Percentiles rank a stretch among this genome's conserved stretches.
These are phyloP conservation scores for Andrena chrysosceles DNA, from an alignment of 2,888 invertebrate species.

Conservation along the genomic window DNA sequence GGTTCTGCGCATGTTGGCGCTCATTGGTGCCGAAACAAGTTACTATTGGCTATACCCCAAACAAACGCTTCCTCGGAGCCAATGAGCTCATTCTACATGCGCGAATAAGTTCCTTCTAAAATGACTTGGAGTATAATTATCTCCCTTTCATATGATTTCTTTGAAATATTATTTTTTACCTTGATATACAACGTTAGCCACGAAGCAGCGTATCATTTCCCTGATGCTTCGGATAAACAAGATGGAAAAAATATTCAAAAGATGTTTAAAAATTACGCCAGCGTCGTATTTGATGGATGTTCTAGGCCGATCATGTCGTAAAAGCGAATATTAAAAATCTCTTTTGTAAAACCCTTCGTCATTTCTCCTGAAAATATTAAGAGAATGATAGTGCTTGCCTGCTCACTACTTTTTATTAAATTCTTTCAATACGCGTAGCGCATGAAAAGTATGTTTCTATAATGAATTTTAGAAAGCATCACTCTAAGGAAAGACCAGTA, in stretches of 20 bases:
- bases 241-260: not conserved
- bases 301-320: not conserved
- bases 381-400: not conserved
- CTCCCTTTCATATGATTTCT: constrained; percentile 1
- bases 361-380: not conserved
- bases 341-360: not conserved
- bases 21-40: no score
- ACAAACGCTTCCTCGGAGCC: no score
- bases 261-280: not conserved
- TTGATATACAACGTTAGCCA: not conserved
- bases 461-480: not conserved
- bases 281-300: not conserved
- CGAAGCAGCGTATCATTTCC: not conserved
- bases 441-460: not conserved
- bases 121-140: no score
- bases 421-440: not conserved
- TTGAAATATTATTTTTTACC: constrained; percentile 9
- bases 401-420: not conserved
- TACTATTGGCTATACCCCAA: no score
- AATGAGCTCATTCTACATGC: no score
- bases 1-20: no score
- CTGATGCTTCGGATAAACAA: not conserved
- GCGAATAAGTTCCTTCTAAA: no score
- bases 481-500: constrained; percentile 2
- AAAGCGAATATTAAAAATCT: not conserved